Base-by-base conservation (phyloP, 2,797 vertebrate genomes). In the Amblyraja radiata region DNA sequence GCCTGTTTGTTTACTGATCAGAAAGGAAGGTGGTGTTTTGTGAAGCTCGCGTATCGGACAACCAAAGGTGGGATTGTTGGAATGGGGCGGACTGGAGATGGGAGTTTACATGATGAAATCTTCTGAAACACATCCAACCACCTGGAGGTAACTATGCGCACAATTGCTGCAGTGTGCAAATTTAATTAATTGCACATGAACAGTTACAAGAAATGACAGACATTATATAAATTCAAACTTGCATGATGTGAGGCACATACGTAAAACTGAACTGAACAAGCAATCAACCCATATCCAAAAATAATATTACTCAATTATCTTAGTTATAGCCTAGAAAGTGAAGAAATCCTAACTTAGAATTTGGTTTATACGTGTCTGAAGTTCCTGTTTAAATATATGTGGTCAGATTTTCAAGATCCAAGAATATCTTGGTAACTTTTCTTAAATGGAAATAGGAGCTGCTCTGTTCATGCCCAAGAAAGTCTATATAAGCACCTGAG, bases 381-480 rank as follows among this genome's bases (percentile, higher is more conserved):
- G 83, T 65, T 86, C 83, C 83, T 32, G 83, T 65, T 86, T 86
- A 86, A 86, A 65, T 65, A 28, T 32, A 18, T 86, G 58, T 32
- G n/a, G 83, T 18, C 25, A 86, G n/a, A 21, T 65, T 65, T 86
- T 65, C 80, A 86, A 63, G 32, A 65, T 86, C 28, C 58, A 65
- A 86, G 63, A 65, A 65, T 18, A 58, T 32, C 46, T n/a, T 86
- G 83, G 28, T 63, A 86, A 86, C 83, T 86, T 65, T 86, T 6
- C 58, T 28, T 6, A 32, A n/a, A n/a, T 32, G n/a, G 6, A 32
- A 18, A 86, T 63, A 65, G 58, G 25, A 86, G 58, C 58, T 65
- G 28, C 13, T 65, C 61, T 86, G 25, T 65, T 86, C 83, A 86
- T 63, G 18, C 16, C 28, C 13, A 65, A 86, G 16, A 32, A 18